Conservation (phyloP, 2,113 vertebrate genomes). For the Epinephelus cyanopodus region DNA sequence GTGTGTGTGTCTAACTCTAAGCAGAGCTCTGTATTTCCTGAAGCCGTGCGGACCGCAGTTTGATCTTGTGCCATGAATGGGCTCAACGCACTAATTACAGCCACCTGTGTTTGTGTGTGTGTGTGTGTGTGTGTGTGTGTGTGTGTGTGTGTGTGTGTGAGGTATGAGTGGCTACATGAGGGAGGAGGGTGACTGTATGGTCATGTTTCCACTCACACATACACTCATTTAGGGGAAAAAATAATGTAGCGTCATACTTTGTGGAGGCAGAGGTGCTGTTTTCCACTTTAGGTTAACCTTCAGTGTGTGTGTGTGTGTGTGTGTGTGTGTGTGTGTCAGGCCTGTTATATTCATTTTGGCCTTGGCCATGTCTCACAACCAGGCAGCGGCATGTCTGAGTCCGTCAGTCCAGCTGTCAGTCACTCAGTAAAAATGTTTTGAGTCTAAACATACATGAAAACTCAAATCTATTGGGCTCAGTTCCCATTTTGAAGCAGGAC, state of each 20-base stretch:
- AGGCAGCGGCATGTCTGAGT: constrained; percentile 32
- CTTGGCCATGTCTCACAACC: constrained; percentile 15
- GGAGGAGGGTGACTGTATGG: constrained; percentile 47
- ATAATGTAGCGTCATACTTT: constrained; percentile 38
- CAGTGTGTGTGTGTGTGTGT: not conserved
- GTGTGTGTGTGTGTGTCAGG: constrained; percentile 30
- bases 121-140: constrained; percentile 59
- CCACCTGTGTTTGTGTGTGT: constrained; percentile 79
- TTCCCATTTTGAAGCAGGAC: not conserved
- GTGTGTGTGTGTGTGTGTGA: constrained; percentile 18
- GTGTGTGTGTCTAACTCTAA: constrained; percentile 63
- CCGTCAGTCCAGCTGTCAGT: constrained; percentile 53
- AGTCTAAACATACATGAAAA: constrained; percentile 1
- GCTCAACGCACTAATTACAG: constrained; percentile 79
- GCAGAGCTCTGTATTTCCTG: constrained; percentile 71
- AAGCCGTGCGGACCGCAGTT: constrained; percentile 66
- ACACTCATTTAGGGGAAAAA: constrained; percentile 28
- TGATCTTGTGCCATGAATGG: constrained; percentile 79
- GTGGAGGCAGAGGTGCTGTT: constrained; percentile 43
- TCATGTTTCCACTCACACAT: constrained; percentile 56
- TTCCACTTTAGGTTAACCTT: constrained; percentile 45
- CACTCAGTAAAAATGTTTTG: constrained; percentile 13
- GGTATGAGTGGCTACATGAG: constrained; percentile 22
- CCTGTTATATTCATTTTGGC: constrained; percentile 25
- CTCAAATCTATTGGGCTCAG: not conserved